A percentile compares a stretch with the other conserved stretches of the same genome.
Conservation (phyloP, 2,113 vertebrate genomes). For the Merops nubicus region DNA sequence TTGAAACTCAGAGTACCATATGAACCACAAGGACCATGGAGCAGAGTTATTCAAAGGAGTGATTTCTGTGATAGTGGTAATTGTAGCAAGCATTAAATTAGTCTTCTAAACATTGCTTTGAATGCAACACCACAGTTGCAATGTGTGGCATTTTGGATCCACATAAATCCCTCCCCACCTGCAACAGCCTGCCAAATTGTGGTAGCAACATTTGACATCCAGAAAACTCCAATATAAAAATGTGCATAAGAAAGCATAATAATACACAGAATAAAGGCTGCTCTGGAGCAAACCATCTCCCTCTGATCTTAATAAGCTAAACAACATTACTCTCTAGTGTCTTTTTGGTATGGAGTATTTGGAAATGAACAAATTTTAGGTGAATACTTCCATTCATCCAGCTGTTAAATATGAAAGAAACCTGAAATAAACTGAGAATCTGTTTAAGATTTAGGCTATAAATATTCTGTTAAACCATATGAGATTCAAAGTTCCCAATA, state of each 20-base stretch:
- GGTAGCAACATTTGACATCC: neutral
- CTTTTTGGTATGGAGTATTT: neutral
- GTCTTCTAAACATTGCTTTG: neutral
- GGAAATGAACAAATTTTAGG: neutral
- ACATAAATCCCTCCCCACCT: neutral
- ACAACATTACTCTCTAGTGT: neutral
- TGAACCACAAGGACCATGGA: neutral
- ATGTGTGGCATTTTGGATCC: neutral
- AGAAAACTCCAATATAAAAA: neutral
- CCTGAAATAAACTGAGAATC: neutral
- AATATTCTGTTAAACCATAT: neutral
- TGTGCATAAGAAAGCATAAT: neutral
- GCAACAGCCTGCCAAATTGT: neutral
- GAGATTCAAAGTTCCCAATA: neutral
- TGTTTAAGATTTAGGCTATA: neutral
- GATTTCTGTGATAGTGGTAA: rapidly evolving
- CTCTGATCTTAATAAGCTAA: neutral
- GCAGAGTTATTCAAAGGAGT: neutral
- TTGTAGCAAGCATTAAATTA: neutral
- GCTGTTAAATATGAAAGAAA: neutral
- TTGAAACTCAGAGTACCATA: neutral
- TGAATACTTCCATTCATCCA: neutral
- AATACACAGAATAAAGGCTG: neutral
- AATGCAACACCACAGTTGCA: neutral
- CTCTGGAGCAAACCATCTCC: neutral